Evolutionary conservation across 2,888 invertebrate species (phyloP), one percentile per base, ranked within the genome.

Genomic region (Pseudococcus viburni): DNA sequence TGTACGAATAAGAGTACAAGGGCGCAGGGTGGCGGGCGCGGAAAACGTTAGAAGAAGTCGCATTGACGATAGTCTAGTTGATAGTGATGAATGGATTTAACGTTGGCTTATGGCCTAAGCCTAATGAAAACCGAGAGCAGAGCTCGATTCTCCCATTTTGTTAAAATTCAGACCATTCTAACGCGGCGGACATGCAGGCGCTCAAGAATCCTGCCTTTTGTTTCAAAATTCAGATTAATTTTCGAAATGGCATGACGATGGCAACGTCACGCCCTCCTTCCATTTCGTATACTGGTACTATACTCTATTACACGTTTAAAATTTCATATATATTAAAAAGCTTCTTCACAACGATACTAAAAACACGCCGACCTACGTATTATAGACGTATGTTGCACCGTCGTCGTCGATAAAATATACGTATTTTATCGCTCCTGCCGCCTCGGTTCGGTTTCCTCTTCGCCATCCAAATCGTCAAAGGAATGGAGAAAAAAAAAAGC

Each of bases 11-110:
- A 83, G 80, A 80, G 80, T 19, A 0, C 55, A 55, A 5, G 55
- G 7, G n/a, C 6, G 48, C 39, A 46, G 46, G 84, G 42, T 42
- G 42, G 42, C 8, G 42, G 42, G 42, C 42, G 42, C 22, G 51
- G 84, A 46, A 22, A 51, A 84, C 48, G 51, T 51, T 46, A 84
- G 84, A 84, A 84, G 84, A 84, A 59, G 85, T 33, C 33, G 55
- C 77, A 77, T 77, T 77, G 77, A 77, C 77, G 77, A 77, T 77
- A 77, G 77, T 77, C 33, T 84, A 46, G 42, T 51, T 87, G 87
- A 87, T 87, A 80, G 87, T 87, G 87, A 87, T 87, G 87, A 87
- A 87, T 87, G 87, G 80, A 87, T 87, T 87, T 87, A 87, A 87
- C 80, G 87, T 87, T 87, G 87, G 87, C 87, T 87, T 87, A 87